A percentile compares a stretch with the other conserved stretches of the same genome.
phyloP scores from a whole-genome alignment of 2,113 vertebrate species.

The Ciconia stormi region DNA sequence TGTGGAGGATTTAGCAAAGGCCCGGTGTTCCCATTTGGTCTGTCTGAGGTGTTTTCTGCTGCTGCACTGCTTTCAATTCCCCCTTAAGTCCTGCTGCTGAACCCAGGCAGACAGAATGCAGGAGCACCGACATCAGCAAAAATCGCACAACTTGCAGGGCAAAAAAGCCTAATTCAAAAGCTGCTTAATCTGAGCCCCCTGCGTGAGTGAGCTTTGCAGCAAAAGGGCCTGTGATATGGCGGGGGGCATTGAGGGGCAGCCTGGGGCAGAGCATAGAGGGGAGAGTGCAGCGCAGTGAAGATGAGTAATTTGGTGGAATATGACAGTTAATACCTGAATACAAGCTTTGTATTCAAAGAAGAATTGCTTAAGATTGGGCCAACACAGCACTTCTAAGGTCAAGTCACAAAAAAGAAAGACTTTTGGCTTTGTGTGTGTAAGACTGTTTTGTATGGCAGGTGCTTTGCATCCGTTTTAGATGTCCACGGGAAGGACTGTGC shows the following conservation, averaged over 20 bases:
- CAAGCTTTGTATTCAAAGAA: neutral
- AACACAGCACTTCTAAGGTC: neutral
- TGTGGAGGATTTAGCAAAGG: neutral
- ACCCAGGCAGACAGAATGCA: neutral
- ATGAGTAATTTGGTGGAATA: neutral
- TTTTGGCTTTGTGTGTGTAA: neutral
- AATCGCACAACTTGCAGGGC: too few relatives aligned
- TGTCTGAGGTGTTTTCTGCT: neutral
- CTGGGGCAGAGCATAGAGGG: neutral
- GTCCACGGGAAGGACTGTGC: neutral
- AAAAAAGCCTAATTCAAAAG: neutral
- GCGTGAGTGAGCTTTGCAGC: neutral
- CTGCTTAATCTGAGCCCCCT: fast-evolving
- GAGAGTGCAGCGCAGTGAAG: too few relatives aligned
- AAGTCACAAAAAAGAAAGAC: neutral
- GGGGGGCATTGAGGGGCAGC: neutral
- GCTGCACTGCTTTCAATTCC: neutral
- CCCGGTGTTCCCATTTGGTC: neutral
- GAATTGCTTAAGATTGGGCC: neutral
- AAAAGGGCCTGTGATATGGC: neutral
- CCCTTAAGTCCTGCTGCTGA: neutral
- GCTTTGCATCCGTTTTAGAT: neutral
- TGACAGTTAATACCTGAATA: neutral
- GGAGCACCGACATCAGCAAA: neutral
- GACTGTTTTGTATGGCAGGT: neutral